Conservation (phyloP, 2,888 invertebrate species). For the Tetranychus piercei region DNA sequence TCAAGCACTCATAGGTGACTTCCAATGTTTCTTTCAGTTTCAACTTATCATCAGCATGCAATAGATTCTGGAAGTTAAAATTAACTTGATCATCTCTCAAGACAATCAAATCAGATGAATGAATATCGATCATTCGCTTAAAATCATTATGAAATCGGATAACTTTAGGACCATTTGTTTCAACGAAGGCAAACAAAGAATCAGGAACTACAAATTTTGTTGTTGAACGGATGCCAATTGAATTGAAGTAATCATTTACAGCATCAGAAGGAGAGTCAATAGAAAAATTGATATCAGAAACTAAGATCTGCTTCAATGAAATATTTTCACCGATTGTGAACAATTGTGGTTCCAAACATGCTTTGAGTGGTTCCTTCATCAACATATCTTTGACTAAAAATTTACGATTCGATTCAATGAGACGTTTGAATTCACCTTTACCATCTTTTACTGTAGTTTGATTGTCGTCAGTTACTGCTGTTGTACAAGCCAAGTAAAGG, state of each 20-base stretch:
- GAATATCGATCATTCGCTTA: neutral
- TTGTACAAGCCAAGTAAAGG: neutral
- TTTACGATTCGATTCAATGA: neutral
- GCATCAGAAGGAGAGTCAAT: neutral
- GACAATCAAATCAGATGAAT: constrained; percentile 3
- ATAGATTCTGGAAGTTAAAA: neutral
- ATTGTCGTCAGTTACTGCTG: neutral
- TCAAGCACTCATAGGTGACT: constrained; percentile 5
- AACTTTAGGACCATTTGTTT: neutral
- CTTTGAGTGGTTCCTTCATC: neutral
- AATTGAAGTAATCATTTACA: neutral
- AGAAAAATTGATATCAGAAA: neutral
- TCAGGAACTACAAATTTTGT: neutral
- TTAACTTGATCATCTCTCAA: neutral
- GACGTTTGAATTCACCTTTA: neutral
- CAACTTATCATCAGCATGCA: neutral
- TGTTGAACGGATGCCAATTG: neutral
- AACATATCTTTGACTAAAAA: neutral
- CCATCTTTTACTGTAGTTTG: neutral
- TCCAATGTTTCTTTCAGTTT: constrained; percentile 5
- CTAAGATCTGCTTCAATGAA: neutral
- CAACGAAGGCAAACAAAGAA: neutral
- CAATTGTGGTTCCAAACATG: neutral
- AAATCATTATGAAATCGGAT: neutral
- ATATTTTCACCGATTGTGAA: neutral